Base-by-base conservation (phyloP, 2,113 vertebrate genomes). In the Aplodontia rufa region DNA sequence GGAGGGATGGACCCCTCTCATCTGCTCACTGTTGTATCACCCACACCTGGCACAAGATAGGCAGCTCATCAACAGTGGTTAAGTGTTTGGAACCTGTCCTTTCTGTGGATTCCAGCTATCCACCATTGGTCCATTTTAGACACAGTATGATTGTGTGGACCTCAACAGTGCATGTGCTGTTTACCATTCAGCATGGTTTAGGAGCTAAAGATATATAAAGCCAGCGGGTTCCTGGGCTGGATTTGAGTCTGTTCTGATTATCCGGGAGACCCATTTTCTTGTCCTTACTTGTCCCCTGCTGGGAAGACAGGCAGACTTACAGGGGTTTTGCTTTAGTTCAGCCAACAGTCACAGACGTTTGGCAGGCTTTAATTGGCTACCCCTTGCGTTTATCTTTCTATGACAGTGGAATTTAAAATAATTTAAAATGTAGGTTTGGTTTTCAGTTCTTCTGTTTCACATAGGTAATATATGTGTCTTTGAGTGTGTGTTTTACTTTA, bases 361-460 rank as follows among this genome's bases (percentile, higher is more conserved):
- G 42, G 13, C 5, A 75, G 55, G 45, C 49, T 91, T 82, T 84
- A 80, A 26, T 72, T 68, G 40, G 30, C 71, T 84, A 20, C 35
- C 76, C 19, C n/a, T 20, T 92, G 64, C 49, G 26, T 80, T 75
- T 79, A 16, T 94, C 76, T 82, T 95, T 69, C 79, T 60, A 6
- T 94, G 58, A 69, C 72, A 40, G 51, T 84, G 11, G 20, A 94
- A 94, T 88, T 96, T 92, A 82, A 87, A 76, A 60, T 81, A 62
- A 78, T 76, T 76, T 94, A 55, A 92, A 90, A 55, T 45, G 30
- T 84, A 78, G 47, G 42, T 89, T 75, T 84, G 28, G 20, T 88
- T 92, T 92, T 87, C 53, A 89, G 5, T 71, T 30, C 24, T 84
- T 91, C 49, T 91, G 0, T 86, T 69, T 91, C 51, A 76, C 24